These are phyloP conservation scores for Gortyna flavago DNA, from an alignment of 2,888 invertebrate species.

Conservation along the genomic window DNA sequence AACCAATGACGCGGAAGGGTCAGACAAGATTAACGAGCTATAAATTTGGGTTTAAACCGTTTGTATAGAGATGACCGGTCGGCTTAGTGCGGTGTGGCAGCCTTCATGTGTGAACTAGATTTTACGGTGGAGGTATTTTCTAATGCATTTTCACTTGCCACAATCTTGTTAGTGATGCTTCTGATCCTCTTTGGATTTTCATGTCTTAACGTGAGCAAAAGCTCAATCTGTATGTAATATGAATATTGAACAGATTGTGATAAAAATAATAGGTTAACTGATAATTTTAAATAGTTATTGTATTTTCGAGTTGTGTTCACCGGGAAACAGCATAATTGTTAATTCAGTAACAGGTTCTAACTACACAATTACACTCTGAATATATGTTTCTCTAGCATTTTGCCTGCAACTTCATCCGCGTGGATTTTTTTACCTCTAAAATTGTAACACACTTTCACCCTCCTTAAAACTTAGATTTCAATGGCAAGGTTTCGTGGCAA, in stretches of 20 bases:
- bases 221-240: neutral
- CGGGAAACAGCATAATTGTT: neutral
- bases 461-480: neutral
- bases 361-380: neutral
- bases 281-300: neutral
- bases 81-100: slow-evolving; percentile 36
- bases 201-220: neutral
- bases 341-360: neutral
- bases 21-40: slow-evolving; percentile 79
- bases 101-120: slow-evolving; percentile 15
- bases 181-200: neutral
- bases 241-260: neutral
- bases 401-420: neutral
- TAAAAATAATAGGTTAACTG: too few relatives aligned
- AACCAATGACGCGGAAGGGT: slow-evolving; percentile 79
- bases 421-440: neutral
- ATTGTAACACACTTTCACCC: neutral
- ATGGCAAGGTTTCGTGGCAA: neutral
- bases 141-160: slow-evolving; percentile 45
- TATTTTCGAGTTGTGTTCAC: neutral
- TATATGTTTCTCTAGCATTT: neutral
- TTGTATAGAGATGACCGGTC: slow-evolving; percentile 64
- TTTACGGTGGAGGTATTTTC: slow-evolving; percentile 4
- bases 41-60: slow-evolving; percentile 68
- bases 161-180: slow-evolving; percentile 3